Conservation (phyloP, 2,888 invertebrate species). For the Tachina grossa region DNA sequence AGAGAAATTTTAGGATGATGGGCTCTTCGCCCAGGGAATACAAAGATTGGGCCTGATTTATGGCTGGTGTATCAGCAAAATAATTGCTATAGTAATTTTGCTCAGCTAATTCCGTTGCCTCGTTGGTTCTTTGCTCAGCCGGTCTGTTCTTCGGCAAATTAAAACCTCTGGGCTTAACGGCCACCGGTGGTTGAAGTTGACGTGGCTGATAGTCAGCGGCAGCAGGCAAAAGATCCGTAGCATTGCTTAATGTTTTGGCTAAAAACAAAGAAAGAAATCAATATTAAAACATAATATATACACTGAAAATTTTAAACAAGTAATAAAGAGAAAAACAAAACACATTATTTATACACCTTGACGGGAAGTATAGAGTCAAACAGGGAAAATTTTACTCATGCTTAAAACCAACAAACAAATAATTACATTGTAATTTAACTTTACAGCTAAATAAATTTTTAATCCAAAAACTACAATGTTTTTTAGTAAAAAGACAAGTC, state of each 20-base stretch:
- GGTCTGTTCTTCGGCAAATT: slow-evolving; percentile 18
- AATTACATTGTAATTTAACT: slow-evolving; percentile 31
- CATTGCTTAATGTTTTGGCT: slow-evolving; percentile 1
- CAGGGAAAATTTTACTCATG: slow-evolving; percentile 52
- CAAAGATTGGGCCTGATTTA: slow-evolving; percentile 26
- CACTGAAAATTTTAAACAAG: not conserved
- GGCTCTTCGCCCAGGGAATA: slow-evolving; percentile 40
- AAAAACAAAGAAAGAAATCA: slow-evolving; percentile 27
- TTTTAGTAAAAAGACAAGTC: slow-evolving; percentile 47
- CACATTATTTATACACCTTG: slow-evolving; percentile 40
- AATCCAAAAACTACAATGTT: slow-evolving; percentile 8
- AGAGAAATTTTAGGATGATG: slow-evolving; percentile 31
- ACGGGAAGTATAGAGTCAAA: slow-evolving; percentile 61
- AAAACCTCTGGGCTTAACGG: slow-evolving; percentile 50
- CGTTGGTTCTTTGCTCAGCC: not conserved
- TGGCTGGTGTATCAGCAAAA: slow-evolving; percentile 30
- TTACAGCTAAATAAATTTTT: slow-evolving; percentile 1
- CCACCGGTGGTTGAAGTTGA: not conserved
- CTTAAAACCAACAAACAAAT: slow-evolving; percentile 55
- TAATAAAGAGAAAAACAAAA: not conserved
- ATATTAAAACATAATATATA: not conserved
- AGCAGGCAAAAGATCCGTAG: slow-evolving; percentile 12
- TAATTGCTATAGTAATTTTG: slow-evolving; percentile 57
- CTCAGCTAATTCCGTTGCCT: slow-evolving; percentile 29
- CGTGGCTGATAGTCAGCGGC: not conserved